Conservation (phyloP, 1,140 invertebrate species). For the Aphelinus certus region DNA sequence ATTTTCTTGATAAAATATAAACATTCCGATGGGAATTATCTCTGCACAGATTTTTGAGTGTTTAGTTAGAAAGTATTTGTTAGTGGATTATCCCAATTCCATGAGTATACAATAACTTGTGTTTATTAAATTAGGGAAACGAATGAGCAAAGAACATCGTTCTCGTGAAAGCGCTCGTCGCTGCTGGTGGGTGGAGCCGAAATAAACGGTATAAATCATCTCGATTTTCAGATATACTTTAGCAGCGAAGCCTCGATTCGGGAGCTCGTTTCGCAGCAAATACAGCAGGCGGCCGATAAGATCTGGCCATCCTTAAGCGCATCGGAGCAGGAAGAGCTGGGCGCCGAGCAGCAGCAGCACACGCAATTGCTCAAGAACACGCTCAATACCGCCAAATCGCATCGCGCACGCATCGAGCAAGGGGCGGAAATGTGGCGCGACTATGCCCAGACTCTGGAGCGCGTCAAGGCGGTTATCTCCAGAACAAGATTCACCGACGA, state of each 20-base stretch:
- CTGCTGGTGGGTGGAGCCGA: no score
- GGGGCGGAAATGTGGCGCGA: slow-evolving; percentile 82
- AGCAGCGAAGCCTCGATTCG: slow-evolving; percentile 79
- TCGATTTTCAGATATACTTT: slow-evolving; percentile 73
- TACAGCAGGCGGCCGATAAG: slow-evolving; percentile 84
- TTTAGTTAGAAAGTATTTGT: no score
- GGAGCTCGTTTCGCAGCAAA: slow-evolving; percentile 81
- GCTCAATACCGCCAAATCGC: slow-evolving; percentile 80
- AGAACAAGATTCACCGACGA: slow-evolving; percentile 80
- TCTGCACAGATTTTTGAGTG: no score
- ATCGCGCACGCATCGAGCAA: slow-evolving; percentile 78
- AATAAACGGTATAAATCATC: slow-evolving; percentile 24
- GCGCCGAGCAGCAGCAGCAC: slow-evolving; percentile 80
- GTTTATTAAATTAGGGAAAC: background rate
- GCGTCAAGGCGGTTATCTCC: slow-evolving; percentile 77
- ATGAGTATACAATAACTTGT: no score
- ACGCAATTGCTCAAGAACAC: slow-evolving; percentile 84
- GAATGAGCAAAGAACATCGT: background rate
- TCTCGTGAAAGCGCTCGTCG: no score
- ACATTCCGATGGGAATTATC: no score
- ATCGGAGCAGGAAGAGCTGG: slow-evolving; percentile 83
- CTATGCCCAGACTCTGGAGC: slow-evolving; percentile 79
- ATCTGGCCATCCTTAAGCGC: slow-evolving; percentile 85
- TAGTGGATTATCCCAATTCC: no score
- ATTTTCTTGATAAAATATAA: no score